phyloP scores from a whole-genome alignment of 1,140 invertebrate species.

The Steinernema khuongi region DNA sequence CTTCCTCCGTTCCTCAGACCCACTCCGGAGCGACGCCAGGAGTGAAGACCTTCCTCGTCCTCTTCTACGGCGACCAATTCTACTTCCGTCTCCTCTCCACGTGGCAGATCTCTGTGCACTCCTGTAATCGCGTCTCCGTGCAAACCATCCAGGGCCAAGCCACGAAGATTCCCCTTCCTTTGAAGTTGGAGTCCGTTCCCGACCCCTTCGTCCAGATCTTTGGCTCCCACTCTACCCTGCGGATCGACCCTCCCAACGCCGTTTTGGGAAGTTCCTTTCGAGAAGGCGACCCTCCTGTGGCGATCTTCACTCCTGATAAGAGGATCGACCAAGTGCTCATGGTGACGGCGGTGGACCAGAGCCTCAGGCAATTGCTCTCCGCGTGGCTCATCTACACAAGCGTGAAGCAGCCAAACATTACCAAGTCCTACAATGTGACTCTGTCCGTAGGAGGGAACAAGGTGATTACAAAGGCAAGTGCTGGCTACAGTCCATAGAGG shows the following conservation, averaged over 20 bases:
- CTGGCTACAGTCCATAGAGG: conserved; percentile 27
- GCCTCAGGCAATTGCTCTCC: conserved; percentile 25
- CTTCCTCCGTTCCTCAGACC: no score
- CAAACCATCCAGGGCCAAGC: conserved; percentile 43
- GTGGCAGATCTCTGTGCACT: conserved; percentile 40
- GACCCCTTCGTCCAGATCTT: conserved; percentile 12
- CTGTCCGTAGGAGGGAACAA: conserved; percentile 22
- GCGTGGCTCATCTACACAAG: conserved; percentile 30
- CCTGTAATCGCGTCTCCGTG: conserved; percentile 36
- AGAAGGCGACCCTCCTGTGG: conserved; percentile 13
- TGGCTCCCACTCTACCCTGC: conserved; percentile 24
- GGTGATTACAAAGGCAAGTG: conserved; percentile 16
- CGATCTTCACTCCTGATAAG: conserved; percentile 25
- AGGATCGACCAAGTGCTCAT: conserved; percentile 30
- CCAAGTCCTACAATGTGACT: conserved; percentile 40
- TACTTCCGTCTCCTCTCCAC: conserved; percentile 25
- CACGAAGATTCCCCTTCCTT: conserved; percentile 36
- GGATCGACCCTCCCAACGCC: conserved; percentile 19
- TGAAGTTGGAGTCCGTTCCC: conserved; percentile 11
- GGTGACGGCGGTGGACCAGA: conserved; percentile 44
- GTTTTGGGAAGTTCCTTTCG: neutral
- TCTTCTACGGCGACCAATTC: conserved; percentile 40
- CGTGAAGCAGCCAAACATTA: conserved; percentile 43
- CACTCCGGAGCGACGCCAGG: conserved; percentile 26
- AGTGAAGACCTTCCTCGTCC: conserved; percentile 31